Percentiles rank a stretch among this genome's conserved stretches.
Evolutionary conservation across 2,888 invertebrate genomes (phyloP).

Genomic region (Lasioglossum malachurum): DNA sequence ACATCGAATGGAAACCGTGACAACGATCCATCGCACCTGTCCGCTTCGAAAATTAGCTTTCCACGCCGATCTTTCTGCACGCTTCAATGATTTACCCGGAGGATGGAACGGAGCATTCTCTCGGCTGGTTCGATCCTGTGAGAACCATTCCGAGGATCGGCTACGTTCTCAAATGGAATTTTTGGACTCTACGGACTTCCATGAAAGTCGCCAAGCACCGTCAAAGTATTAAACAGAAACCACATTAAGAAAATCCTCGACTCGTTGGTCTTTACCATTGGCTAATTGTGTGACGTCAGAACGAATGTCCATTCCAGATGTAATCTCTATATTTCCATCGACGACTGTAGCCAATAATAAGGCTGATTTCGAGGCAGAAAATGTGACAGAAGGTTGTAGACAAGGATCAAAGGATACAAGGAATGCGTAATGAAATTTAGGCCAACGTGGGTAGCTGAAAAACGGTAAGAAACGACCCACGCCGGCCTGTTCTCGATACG

Average conservation of each 20-base stretch:
- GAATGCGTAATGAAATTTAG: constrained; percentile 53
- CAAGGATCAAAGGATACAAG: constrained; percentile 53
- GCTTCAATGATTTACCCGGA: constrained; percentile 1
- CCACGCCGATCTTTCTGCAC: not conserved
- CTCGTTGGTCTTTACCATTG: no score
- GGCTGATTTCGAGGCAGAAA: constrained; percentile 26
- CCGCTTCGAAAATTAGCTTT: constrained; percentile 26
- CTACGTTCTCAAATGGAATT: not conserved
- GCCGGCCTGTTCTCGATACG: constrained; percentile 46
- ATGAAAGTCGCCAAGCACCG: no score
- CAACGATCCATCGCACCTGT: constrained; percentile 43
- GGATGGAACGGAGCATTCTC: not conserved
- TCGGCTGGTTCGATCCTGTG: not conserved
- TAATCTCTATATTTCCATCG: not conserved
- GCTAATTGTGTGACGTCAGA: constrained; percentile 2
- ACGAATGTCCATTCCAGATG: not conserved
- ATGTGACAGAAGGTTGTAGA: constrained; percentile 33
- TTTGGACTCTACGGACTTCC: not conserved
- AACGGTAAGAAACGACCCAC: constrained; percentile 57
- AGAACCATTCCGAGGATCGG: not conserved
- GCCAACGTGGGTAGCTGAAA: constrained; percentile 56
- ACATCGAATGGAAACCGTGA: constrained; percentile 18
- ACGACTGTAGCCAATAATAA: not conserved
- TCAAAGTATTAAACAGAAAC: not conserved
- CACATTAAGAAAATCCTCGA: not conserved